phyloP scores from a whole-genome alignment of 2,888 invertebrate genomes.

The Hyalella azteca region DNA sequence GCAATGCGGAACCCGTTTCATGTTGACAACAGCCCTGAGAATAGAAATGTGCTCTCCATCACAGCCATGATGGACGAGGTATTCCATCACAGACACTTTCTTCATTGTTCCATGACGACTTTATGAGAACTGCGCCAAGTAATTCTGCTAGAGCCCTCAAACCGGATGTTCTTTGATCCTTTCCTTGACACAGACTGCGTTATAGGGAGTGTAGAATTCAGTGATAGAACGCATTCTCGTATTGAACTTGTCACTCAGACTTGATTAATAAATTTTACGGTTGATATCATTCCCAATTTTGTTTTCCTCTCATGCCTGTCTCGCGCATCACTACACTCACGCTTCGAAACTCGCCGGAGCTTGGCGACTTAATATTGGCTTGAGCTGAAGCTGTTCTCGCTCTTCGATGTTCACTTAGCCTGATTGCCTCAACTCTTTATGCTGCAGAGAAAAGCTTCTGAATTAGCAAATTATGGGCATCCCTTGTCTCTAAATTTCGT shows the following conservation, averaged over 20 bases:
- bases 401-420: conserved; percentile 34
- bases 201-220: no score
- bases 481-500: not conserved
- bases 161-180: no score
- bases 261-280: no score
- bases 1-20: not conserved
- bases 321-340: no score
- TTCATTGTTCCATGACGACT: conserved; percentile 31
- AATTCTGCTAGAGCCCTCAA: no score
- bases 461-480: conserved; percentile 31
- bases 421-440: conserved; percentile 30
- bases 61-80: conserved; percentile 4
- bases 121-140: conserved; percentile 14
- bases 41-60: not conserved
- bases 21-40: not conserved
- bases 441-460: not conserved
- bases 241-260: no score
- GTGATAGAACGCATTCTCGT: no score
- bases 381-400: not conserved
- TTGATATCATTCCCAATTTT: no score
- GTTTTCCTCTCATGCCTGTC: no score
- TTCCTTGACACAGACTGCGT: no score
- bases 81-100: conserved; percentile 4
- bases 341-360: not conserved
- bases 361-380: not conserved